Percentiles rank a stretch among this genome's conserved stretches.
Evolutionary conservation across 2,888 invertebrate species (phyloP).

Genomic region (Spatulosminthurus flaviceps): DNA sequence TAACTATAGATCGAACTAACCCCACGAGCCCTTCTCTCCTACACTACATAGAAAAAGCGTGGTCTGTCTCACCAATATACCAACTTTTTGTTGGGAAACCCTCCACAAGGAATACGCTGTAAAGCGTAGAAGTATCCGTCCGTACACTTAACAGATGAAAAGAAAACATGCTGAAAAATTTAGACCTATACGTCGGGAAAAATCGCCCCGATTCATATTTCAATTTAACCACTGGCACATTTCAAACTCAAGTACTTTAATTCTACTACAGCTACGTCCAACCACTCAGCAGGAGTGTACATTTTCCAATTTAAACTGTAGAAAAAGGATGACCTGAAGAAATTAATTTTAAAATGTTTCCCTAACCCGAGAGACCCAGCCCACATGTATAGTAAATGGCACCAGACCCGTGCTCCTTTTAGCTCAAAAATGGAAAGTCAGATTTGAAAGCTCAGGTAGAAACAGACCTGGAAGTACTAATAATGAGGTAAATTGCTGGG

Average conservation of each 20-base stretch:
- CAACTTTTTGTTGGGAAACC: neutral
- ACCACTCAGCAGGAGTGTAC: no score
- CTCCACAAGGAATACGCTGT: neutral
- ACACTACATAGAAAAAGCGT: neutral
- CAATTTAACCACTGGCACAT: no score
- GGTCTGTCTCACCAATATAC: neutral
- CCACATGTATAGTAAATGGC: neutral
- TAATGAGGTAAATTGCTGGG: neutral
- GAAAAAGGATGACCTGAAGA: slow-evolving; percentile 9
- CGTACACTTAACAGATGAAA: no score
- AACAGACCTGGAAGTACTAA: neutral
- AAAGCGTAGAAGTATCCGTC: no score
- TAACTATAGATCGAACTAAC: slow-evolving; percentile 18
- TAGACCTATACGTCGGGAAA: no score
- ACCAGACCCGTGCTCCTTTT: neutral
- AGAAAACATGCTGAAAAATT: no score
- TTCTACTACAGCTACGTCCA: no score
- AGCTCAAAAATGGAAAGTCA: slow-evolving; percentile 3
- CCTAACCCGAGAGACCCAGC: neutral
- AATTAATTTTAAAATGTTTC: neutral
- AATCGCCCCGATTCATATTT: no score
- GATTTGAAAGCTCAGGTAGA: slow-evolving; percentile 8
- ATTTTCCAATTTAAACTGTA: neutral
- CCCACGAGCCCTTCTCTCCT: slow-evolving; percentile 3
- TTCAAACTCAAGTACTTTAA: no score